Evolutionary conservation across 2,113 vertebrate genomes (phyloP), one percentile per base, ranked within the genome.

Genomic region (Hylia prasina): DNA sequence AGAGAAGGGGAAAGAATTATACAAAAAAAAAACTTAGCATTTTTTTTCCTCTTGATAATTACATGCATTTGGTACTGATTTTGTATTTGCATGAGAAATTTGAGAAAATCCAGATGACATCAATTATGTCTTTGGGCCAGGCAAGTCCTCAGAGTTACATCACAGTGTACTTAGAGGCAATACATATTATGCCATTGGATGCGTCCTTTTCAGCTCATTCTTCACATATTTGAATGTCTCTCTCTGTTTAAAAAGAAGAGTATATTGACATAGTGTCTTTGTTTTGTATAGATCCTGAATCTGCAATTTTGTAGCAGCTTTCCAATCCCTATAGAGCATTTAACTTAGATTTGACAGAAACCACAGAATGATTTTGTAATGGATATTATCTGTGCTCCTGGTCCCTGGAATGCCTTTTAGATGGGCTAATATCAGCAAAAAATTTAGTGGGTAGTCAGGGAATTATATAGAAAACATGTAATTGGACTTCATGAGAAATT

Each of bases 351-450:
- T 94, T 97, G 96, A 96, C 96, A 97, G 95, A 96, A 98, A 94
- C 80, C 50, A 60, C 83, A 51, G 91, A 96, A 96, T 88, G 87
- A 94, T 94, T 97, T 94, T 96, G 70, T 97, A 98, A 97, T 95
- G 96, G 93, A 91, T 90, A 91, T 96, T 96, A 71, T 94, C 89
- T 96, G 45, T 93, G 83, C 57, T 95, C 64, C 89, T 92, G 89
- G 91, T 97, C 95, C 96, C 97, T 96, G 89, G 94, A 98, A 98
- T 96, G 93, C 94, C 91, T 97, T 98, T 97, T 94, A 87, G 81
- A 97, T 95, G 69, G 92, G 87, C 86, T 96, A 97, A 94, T 98
- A 97, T 98, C 98, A 98, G 97, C 98, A 98, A 95, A 95, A 98
- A 98, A 96, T 97, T 96, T 98, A 98, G 97, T 97, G 66, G 39